A percentile compares a stretch with the other conserved stretches of the same genome.
Conservation (phyloP, 2,797 vertebrate genomes). For the Gallirallus australis region DNA sequence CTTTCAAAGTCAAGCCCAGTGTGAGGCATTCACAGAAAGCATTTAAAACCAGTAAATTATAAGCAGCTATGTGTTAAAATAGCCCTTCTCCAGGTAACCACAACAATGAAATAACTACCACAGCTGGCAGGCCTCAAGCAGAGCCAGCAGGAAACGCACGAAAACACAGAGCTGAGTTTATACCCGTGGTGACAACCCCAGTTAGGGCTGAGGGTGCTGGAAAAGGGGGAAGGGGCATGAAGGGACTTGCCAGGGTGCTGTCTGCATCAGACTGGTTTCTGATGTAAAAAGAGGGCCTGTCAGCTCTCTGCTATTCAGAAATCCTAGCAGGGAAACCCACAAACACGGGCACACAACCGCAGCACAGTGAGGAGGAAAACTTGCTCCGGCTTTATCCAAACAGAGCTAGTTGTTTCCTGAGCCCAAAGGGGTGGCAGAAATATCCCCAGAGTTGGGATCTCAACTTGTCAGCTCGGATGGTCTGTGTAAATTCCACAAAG, state of each 20-base stretch:
- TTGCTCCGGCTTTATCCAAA: background rate
- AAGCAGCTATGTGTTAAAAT: background rate
- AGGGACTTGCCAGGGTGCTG: background rate
- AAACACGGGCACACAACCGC: background rate
- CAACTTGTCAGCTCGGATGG: background rate
- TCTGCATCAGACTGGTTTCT: background rate
- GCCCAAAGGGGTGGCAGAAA: background rate
- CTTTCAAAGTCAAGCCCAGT: background rate
- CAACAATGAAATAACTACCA: background rate
- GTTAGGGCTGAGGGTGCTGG: background rate
- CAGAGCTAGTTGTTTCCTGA: background rate
- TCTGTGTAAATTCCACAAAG: background rate
- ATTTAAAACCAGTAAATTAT: background rate
- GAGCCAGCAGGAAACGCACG: background rate
- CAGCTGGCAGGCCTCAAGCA: background rate
- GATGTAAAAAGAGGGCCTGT: background rate
- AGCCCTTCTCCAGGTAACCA: background rate
- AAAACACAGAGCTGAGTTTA: background rate
- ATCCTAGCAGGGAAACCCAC: background rate
- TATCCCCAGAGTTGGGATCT: rapidly evolving
- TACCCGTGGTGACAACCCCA: rapidly evolving
- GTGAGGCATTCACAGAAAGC: background rate
- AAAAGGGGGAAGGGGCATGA: background rate
- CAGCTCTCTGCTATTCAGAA: background rate
- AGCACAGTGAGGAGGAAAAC: background rate